Base-by-base conservation (phyloP, 2,797 vertebrate species). In the Falco peregrinus region DNA sequence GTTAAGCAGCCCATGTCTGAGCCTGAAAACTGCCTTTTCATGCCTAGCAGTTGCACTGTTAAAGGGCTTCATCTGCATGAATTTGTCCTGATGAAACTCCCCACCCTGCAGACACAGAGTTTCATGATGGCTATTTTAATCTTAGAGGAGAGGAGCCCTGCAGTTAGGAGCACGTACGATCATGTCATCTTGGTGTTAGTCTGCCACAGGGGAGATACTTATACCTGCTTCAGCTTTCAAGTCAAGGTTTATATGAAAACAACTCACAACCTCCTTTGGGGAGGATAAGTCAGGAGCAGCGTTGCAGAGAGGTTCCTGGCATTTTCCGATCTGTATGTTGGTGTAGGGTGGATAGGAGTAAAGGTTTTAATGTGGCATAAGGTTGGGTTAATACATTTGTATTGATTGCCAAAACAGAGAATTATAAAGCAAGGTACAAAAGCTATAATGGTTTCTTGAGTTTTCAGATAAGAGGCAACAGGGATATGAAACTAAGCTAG, bases 1-100 rank as follows among this genome's bases (percentile, higher is more conserved):
- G 15, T 65, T 45, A 39, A 41, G 14, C 1, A 5, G 39, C 64
- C 29, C n/a, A 11, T 25, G 41, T 56, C 68, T 54, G 37, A 69
- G 31, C 67, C 51, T 74, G 71, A 67, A 74, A 84, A 35, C 5
- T 16, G 9, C 24, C 2, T 0, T 80, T 90, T 70, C 33, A 4
- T 56, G 78, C 53, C 2, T 6, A 21, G 28, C 22, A 31, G 9
- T 56, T 10, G 20, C 2, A 1, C 20, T 29, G 0, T 13, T 33
- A 57, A 69, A 92, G 41, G 65, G 54, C 33, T 95, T 80, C 8
- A 0, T 31, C 37, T 77, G n/a, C 13, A 7, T 8, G 12, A 20
- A 26, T 59, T 37, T 54, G 45, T 41, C n/a, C 19, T 56, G 45
- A 17, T 41, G 64, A 51, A 75, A 33, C 9, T 83, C 69, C 35